Evolutionary conservation across 2,113 vertebrate genomes (phyloP).

Genomic region (Campylomormyrus tamandua): DNA sequence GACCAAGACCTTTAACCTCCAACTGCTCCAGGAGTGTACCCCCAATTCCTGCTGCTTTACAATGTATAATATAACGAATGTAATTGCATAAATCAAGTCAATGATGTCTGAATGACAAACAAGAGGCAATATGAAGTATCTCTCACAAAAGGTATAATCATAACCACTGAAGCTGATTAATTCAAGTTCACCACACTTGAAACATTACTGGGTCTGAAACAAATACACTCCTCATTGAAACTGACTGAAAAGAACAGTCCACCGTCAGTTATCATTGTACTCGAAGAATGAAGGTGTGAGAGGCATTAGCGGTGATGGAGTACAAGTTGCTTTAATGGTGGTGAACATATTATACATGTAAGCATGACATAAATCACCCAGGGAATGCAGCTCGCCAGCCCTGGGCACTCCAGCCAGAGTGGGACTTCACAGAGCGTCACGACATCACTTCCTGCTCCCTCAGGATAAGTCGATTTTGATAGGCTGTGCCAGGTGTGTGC

Average conservation of each 20-base stretch:
- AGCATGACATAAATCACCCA: background rate
- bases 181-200: background rate
- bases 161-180: background rate
- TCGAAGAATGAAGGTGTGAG: background rate
- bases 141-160: background rate
- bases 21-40: background rate
- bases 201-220: background rate
- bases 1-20: background rate
- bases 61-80: background rate
- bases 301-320: background rate
- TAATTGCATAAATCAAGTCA: background rate
- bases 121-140: constrained; percentile 16
- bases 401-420: background rate
- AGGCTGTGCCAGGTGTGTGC: background rate
- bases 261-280: background rate
- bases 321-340: background rate
- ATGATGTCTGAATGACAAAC: background rate
- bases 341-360: background rate
- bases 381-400: background rate
- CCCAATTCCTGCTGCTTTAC: background rate
- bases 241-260: background rate
- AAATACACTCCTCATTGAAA: background rate
- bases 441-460: background rate
- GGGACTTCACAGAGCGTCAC: background rate
- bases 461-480: background rate